These are phyloP conservation scores for Drosophila limbata DNA, from an alignment of 2,888 invertebrate genomes.

Conservation along the genomic window DNA sequence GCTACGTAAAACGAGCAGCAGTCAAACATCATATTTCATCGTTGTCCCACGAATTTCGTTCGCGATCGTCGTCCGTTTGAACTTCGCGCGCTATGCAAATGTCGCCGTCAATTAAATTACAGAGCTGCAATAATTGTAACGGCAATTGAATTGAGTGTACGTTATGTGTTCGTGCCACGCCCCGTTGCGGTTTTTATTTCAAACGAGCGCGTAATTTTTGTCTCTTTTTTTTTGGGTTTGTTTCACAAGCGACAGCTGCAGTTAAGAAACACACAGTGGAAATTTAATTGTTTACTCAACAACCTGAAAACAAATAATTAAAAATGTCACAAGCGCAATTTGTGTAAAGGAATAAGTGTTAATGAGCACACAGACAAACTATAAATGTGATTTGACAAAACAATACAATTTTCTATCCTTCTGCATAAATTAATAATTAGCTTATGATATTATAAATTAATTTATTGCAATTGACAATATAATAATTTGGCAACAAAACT, in stretches of 20 bases:
- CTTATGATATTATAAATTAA: neutral
- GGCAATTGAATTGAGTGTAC: conserved; percentile 16
- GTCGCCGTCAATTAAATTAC: conserved; percentile 3
- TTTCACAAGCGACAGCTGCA: conserved; percentile 20
- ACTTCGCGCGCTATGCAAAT: conserved; percentile 47
- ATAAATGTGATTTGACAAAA: neutral
- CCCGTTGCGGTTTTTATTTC: conserved; percentile 6
- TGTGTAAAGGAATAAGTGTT: neutral
- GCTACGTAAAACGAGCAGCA: conserved; percentile 9
- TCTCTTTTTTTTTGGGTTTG: conserved; percentile 6
- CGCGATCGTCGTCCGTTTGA: conserved; percentile 46
- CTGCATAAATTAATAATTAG: neutral
- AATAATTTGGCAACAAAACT: neutral
- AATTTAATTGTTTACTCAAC: conserved; percentile 13
- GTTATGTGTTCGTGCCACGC: conserved; percentile 31
- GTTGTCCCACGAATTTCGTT: neutral
- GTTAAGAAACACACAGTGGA: neutral
- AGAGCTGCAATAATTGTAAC: conserved; percentile 19
- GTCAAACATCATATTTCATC: conserved; percentile 5
- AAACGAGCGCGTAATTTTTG: conserved; percentile 14
- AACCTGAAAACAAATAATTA: conserved; percentile 7
- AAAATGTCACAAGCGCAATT: neutral
- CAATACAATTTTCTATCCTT: neutral
- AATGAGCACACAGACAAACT: neutral
- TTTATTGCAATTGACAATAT: neutral